Conservation (phyloP, 2,797 vertebrate species). For the Taeniopygia guttata region DNA sequence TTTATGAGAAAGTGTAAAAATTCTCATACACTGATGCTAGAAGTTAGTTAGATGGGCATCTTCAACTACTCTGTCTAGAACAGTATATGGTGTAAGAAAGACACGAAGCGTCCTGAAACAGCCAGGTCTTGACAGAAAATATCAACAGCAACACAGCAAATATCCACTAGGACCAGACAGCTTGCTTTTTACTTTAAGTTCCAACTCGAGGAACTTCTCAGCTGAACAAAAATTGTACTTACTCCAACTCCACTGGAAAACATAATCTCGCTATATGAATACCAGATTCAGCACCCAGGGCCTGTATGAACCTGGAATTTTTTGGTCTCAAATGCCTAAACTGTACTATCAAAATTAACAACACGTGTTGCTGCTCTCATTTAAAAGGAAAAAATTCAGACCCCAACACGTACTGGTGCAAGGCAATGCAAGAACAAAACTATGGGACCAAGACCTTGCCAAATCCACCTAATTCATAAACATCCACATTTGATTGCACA, state of each 20-base stretch:
- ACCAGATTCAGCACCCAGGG: background rate
- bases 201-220: background rate
- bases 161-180: fast-evolving
- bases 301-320: background rate
- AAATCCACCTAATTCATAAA: background rate
- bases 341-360: background rate
- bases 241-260: background rate
- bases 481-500: fast-evolving
- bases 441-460: background rate
- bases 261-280: background rate
- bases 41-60: background rate
- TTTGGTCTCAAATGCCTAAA: background rate
- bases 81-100: background rate
- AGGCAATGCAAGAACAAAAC: background rate
- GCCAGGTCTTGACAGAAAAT: background rate
- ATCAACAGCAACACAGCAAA: background rate
- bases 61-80: background rate
- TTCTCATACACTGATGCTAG: background rate
- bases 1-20: background rate
- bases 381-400: background rate
- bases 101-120: background rate
- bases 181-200: background rate
- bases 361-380: background rate
- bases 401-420: background rate
- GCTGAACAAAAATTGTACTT: background rate